A percentile compares a stretch with the other conserved stretches of the same genome.
These are phyloP conservation scores for Oncorhynchus gorbuscha DNA, from an alignment of 2,113 vertebrate genomes.

Conservation along the genomic window DNA sequence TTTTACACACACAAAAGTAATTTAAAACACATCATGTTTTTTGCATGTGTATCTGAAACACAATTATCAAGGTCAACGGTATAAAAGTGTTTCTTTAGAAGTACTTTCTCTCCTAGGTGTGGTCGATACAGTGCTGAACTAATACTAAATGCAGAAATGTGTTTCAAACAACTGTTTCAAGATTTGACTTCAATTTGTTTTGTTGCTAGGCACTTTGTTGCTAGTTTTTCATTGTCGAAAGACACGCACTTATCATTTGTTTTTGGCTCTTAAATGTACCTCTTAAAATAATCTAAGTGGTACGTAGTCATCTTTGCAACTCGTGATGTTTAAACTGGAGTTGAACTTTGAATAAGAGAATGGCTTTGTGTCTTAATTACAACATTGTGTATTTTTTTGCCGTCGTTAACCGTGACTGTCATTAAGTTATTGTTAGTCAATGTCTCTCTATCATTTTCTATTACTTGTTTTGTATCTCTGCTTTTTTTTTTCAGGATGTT, in stretches of 20 bases:
- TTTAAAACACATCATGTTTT: constrained; percentile 47
- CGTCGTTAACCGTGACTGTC: constrained; percentile 17
- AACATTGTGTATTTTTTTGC: constrained; percentile 41
- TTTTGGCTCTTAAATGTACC: no score
- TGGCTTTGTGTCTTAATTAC: constrained; percentile 27
- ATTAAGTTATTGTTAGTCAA: neutral
- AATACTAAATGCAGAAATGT: neutral
- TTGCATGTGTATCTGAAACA: constrained; percentile 19
- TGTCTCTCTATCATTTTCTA: neutral
- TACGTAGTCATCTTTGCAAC: constrained; percentile 2
- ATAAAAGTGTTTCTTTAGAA: constrained; percentile 23
- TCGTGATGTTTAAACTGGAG: neutral
- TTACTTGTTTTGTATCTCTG: constrained; percentile 44
- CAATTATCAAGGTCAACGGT: constrained; percentile 41
- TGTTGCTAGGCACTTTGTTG: neutral
- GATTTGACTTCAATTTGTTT: constrained; percentile 7
- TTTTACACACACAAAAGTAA: constrained; percentile 42
- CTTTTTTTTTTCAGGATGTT: no score
- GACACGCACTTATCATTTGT: no score
- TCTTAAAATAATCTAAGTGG: constrained; percentile 29
- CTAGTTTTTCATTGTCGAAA: no score
- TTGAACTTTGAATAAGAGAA: neutral
- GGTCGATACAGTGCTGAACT: neutral
- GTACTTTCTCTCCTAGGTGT: constrained; percentile 14
- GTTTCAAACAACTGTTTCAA: neutral